Evolutionary conservation across 2,797 vertebrate genomes (phyloP), one percentile per base, ranked within the genome.

Genomic region (Glossophaga mutica): DNA sequence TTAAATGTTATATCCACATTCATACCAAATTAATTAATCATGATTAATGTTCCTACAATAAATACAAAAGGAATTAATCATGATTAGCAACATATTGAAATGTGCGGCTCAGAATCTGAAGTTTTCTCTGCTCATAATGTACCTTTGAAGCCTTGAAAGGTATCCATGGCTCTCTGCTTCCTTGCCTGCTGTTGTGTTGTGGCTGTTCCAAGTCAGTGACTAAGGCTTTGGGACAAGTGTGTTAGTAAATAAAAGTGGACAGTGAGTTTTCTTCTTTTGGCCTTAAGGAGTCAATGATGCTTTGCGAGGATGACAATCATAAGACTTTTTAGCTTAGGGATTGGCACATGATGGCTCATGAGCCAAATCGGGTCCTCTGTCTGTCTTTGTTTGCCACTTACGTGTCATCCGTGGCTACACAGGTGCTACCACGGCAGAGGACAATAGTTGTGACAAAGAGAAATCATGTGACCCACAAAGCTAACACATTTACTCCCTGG

Each of bases 41-140:
- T 97, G 94, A 98, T 98, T 97, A 97, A 95, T 95, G 67, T 94
- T 97, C 96, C 74, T 97, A 85, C 88, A 96, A 97, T 97, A 71
- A 98, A 97, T 97, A 97, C 96, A 98, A 98, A 98, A 97, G 57
- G 50, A 98, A 98, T 98, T 97, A 97, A 96, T 97, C 94, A 97
- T 92, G 77, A 97, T 98, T 97, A 98, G 67, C 87, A 98, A 96
- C 81, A 97, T 90, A 97, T 68, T 96, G 90, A 96, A 98, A 97
- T 94, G 71, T 48, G 91, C 96, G 95, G 77, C 37, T 50, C 73
- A 89, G 83, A 88, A 93, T 94, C 68, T 97, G 87, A 95, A 57
- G 65, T n/a, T 86, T 96, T 26, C 5, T 42, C 6, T 62, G 29
- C 59, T 96, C 48, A 16, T 24, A 29, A 39, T 39, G 26, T 52